Base-by-base conservation (phyloP, 1,140 invertebrate genomes). In the Vanessa tameamea region DNA sequence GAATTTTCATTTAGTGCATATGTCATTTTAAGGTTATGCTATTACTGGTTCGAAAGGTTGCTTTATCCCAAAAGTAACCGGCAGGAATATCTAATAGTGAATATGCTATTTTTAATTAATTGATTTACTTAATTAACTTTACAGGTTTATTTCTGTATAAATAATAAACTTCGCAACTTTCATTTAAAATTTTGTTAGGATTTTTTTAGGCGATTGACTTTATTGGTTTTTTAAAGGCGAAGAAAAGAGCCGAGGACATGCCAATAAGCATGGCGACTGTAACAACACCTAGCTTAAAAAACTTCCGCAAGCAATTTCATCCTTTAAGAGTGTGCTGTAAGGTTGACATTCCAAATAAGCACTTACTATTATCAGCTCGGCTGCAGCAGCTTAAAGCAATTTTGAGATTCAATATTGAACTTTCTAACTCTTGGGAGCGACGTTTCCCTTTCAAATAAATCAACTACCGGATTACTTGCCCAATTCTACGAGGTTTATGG, bases 341-440 rank as follows among this genome's bases (percentile, higher is more conserved):
- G 83, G 88, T 89, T 85, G 75, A 89, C 78, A 89, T 83, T 90
- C 73, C 79, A 81, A 86, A 84, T 83, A 82, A 82, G 77, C 76
- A 76, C 75, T 76, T 76, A 76, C 77, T 84, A 86, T 89, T 87
- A 92, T 90, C 85, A 82, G 77, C 84, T 87, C 85, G 83, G 75
- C 84, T 87, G 85, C 83, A 87, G 76, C 80, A 84, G 81, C 85
- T 92, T 90, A 87, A 89, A 90, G 87, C 85, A 90, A 92, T 90
- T 92, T 90, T 87, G 87, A 78, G 84, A 88, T 88, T 90, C 87
- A 92, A 92, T 90, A 90, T 92, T 90, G 87, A 86, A 90, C 78
- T 88, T 89, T 86, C 84, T 79, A 86, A 87, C 80, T 87, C 78
- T 78, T 74, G 77, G 81, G 81, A 84, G 79, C 83, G 85, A 87